Conservation (phyloP, 2,113 vertebrate species). For the Dinomys branickii region DNA sequence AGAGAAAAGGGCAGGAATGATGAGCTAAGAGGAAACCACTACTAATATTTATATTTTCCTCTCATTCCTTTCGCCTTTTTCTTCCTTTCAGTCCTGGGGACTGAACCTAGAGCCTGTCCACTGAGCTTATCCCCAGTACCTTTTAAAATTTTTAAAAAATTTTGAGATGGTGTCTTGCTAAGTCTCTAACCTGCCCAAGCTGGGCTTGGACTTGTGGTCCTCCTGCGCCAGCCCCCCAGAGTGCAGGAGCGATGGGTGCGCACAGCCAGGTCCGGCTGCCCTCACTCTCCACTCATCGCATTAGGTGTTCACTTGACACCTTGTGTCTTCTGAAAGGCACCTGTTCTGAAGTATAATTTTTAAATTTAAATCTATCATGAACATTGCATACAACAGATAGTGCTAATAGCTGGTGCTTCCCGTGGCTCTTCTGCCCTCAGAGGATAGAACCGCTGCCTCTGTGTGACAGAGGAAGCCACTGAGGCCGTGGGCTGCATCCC, state of each 20-base stretch:
- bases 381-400: background rate
- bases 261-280: rapidly evolving
- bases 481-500: background rate
- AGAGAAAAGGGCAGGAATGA: background rate
- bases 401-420: background rate
- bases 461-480: background rate
- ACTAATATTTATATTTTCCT: background rate
- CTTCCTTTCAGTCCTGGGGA: background rate
- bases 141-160: background rate
- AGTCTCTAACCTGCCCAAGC: background rate
- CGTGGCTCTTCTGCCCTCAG: background rate
- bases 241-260: background rate
- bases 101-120: background rate
- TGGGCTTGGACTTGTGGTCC: background rate
- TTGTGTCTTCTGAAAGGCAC: background rate
- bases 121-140: background rate
- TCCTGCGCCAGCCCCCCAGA: background rate
- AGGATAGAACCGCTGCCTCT: background rate
- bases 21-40: background rate
- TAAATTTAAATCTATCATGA: background rate
- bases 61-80: background rate
- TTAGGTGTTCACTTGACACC: no score
- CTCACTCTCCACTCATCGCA: background rate
- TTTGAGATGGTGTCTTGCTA: background rate
- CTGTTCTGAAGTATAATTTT: background rate